These are phyloP conservation scores for Parnassius glacialis DNA, from an alignment of 2,888 invertebrate species.

Conservation along the genomic window DNA sequence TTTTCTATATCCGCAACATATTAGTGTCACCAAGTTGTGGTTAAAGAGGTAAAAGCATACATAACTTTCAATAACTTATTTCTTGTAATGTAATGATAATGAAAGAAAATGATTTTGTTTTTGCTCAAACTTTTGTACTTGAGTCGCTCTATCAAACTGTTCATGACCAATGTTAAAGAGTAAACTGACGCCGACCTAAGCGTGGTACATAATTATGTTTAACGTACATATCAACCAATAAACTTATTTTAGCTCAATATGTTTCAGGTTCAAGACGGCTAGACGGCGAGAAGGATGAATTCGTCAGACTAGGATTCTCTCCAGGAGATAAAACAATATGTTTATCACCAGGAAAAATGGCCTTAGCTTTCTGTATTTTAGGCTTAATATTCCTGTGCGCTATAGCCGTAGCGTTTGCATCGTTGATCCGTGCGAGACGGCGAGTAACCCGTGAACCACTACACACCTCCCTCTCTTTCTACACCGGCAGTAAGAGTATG, in stretches of 20 bases:
- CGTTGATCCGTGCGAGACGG: conserved; percentile 82
- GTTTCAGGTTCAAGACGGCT: conserved; percentile 68
- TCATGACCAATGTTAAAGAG: too few relatives aligned
- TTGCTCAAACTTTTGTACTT: too few relatives aligned
- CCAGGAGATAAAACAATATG: conserved; percentile 85
- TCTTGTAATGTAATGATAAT: too few relatives aligned
- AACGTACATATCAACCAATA: too few relatives aligned
- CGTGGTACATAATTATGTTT: too few relatives aligned
- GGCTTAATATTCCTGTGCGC: conserved; percentile 87
- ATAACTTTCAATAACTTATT: too few relatives aligned
- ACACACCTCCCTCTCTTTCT: conserved; percentile 79
- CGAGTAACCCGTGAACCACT: conserved; percentile 70
- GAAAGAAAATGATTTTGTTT: too few relatives aligned
- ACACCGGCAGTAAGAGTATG: conserved; percentile 81
- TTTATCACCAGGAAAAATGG: conserved; percentile 88
- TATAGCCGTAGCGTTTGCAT: conserved; percentile 85
- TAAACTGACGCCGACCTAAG: too few relatives aligned
- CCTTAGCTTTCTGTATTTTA: conserved; percentile 86
- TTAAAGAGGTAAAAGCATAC: too few relatives aligned
- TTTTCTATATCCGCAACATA: too few relatives aligned
- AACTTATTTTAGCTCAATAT: neutral
- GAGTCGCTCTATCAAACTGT: too few relatives aligned
- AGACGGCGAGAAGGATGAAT: conserved; percentile 66
- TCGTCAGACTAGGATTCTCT: conserved; percentile 60
- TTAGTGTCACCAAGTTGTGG: too few relatives aligned